Evolutionary conservation across 2,113 vertebrate species (phyloP), one percentile per base, ranked within the genome.

Genomic region (Cyrtonyx montezumae): DNA sequence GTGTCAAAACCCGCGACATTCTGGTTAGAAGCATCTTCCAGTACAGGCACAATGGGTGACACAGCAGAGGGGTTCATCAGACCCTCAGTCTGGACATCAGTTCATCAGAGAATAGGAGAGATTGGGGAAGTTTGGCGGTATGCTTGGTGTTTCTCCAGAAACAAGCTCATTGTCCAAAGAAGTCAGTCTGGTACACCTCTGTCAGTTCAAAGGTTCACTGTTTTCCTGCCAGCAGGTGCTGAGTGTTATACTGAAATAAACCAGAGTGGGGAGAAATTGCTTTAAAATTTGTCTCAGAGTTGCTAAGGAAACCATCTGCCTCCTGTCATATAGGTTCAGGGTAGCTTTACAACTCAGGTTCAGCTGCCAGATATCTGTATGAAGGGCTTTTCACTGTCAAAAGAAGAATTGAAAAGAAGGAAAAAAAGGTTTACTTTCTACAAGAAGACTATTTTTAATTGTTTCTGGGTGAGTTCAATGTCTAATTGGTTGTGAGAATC

Each of bases 191-290:
- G 1, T 20, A n/a, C 11, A 55, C 4, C 11, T 82, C 37, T 49
- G 21, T n/a, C 32, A 26, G 15, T 68, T 86, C 51, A 81, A 84
- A 9, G 21, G 32, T 20, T 8, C 40, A 88, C 10, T 36, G 8
- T 46, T 86, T 86, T 85, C 15, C 15, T 68, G 15, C 6, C 76
- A 88, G 25, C 6, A 70, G 62, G 48, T 84, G 48, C 71, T 81
- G 67, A 68, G 40, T 84, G 79, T 76, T 88, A 93, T 90, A 81
- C 77, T 90, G 43, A 80, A 75, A 84, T 42, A 32, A 65, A 86
- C 86, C 94, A 93, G 88, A 79, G 74, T 22, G 77, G 80, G 92
- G 92, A 96, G 90, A 93, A 91, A 84, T 90, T 93, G 90, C 43
- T 92, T 62, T 83, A 90, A 95, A 91, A 84, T 93, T 84, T 77